These are phyloP conservation scores for Globodera rostochiensis DNA, from an alignment of 1,140 invertebrate species.

Conservation along the genomic window DNA sequence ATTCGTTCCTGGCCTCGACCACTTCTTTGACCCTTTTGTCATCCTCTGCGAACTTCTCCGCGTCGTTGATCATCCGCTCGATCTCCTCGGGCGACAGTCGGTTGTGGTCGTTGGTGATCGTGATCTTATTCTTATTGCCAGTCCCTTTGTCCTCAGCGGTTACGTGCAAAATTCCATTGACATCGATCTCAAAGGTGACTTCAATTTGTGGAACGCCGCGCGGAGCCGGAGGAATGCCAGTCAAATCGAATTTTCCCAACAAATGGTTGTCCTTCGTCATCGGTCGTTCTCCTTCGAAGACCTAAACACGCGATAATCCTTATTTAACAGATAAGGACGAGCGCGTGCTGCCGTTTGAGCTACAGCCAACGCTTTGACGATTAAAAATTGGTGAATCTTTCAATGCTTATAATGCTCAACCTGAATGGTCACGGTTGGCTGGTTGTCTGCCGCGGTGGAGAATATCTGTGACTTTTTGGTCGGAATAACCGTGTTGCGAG, in stretches of 20 bases:
- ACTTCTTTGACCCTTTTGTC: slow-evolving; percentile 95
- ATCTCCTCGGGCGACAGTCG: slow-evolving; percentile 94
- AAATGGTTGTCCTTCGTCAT: slow-evolving; percentile 99
- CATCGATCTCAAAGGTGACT: slow-evolving; percentile 90
- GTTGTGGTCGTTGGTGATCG: slow-evolving; percentile 98
- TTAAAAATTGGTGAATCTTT: background rate
- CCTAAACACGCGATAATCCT: slow-evolving; percentile 65
- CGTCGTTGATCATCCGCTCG: slow-evolving; percentile 96
- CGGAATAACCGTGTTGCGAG: slow-evolving; percentile 95
- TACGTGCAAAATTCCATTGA: slow-evolving; percentile 91
- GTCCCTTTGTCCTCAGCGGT: slow-evolving; percentile 98
- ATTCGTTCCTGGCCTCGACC: slow-evolving; percentile 86
- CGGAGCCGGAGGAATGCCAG: slow-evolving; percentile 94
- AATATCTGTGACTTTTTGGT: slow-evolving; percentile 99
- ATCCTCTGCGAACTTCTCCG: slow-evolving; percentile 96
- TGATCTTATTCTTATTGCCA: slow-evolving; percentile 95
- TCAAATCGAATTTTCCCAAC: slow-evolving; percentile 95
- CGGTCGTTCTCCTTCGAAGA: slow-evolving; percentile 93
- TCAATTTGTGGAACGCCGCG: slow-evolving; percentile 95
- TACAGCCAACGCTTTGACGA: background rate
- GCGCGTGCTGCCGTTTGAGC: too few relatives aligned
- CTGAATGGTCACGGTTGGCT: slow-evolving; percentile 97
- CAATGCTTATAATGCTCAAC: slow-evolving; percentile 51
- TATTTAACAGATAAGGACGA: background rate
- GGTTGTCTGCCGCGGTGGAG: slow-evolving; percentile 97